Evolutionary conservation across 1,140 invertebrate genomes (phyloP), one percentile per base, ranked within the genome.

Genomic region (Ips nitidus): DNA sequence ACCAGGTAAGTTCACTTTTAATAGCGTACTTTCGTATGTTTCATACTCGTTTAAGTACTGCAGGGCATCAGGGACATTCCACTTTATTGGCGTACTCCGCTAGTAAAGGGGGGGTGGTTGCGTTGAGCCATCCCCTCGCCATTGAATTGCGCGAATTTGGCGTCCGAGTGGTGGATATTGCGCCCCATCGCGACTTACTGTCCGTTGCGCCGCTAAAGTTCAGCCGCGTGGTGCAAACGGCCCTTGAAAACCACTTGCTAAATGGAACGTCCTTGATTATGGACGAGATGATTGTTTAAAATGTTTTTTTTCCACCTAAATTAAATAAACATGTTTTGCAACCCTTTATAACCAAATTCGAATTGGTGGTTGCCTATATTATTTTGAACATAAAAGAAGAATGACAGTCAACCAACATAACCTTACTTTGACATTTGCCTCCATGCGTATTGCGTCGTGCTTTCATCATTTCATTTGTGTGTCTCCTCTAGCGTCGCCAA

Each of bases 131-230:
- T 1, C 63, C 69, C 5, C 36, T 71, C 4, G 43, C 69, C 5
- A 71, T 61, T 50, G 69, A 71, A 52, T 41, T 71, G 41, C 22
- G n/a, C 6, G 50, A 41, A 2, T 38, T 52, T 43, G 69, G 64
- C 4, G 66, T 71, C 22, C 39, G 69, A 41, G 63, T 71, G 2
- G 38, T 66, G 1, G 69, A 71, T 57, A 66, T 71, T 39, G 63
- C 69, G 36, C 64, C 64, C 7, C 5, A 37, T 47, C 4, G 50
- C 4, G 2, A 39, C 40, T 1, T 2, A 1, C 2, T 52, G 3
- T 52, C 38, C 4, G 8, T 22, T 41, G 50, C 8, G 38, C 53
- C 65, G 1, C 7, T 4, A 41, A 37, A 59, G n/a, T 66, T 52
- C 39, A 55, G 41, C 4, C 6, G 43, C 1, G 22, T 66, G 1